Base-by-base conservation (phyloP, 30 jellyfish, hydroid and myxozoan genomes). In the Aurelia aurita region DNA sequence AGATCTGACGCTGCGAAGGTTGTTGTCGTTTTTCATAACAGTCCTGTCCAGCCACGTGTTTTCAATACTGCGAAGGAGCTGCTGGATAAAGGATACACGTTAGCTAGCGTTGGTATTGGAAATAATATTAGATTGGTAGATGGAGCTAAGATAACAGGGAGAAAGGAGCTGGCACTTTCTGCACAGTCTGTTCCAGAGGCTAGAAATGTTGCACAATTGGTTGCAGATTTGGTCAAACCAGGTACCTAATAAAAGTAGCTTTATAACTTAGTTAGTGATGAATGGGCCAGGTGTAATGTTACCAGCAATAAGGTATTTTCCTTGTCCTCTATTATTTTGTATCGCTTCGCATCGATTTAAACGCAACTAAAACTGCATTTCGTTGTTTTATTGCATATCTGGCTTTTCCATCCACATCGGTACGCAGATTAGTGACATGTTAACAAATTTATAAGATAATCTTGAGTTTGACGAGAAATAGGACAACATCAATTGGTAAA, bases 1-100 rank as follows among this genome's bases (percentile, higher is more conserved):
- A 66, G 96, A 69, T 69, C 60, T 10, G 88, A 74, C 28, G 92
- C 80, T 11, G 69, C 80, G 35, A 93, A 93, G 72, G 32, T 94
- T 29, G 67, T 89, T 49, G 72, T 93, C 28, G 70, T 93, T 4
- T 93, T 93, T 60, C 32, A 58, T 45, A 83, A 71, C 13, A 22
- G 23, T 62, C 93, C 93, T 10, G 16, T 83, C 32, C 47, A 71
- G 3, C 61, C 86, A 53, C 73, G 21, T n/a, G 93, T 74, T 15
- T 43, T 57, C 15, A 59, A 1, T 32, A 35, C 62, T 27, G 93
- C 87, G 35, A 83, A 58, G 74, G 75, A 83, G 73, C 87, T 71
- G 58, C 79, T 49, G 23, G 61, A 25, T 29, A 58, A 59, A 39
- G 80, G 81, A 12, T 35, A 68, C 66, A 61, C 26, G 63, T 3